These are phyloP conservation scores for Eurypyga helias DNA, from an alignment of 2,113 vertebrate species.

Conservation along the genomic window DNA sequence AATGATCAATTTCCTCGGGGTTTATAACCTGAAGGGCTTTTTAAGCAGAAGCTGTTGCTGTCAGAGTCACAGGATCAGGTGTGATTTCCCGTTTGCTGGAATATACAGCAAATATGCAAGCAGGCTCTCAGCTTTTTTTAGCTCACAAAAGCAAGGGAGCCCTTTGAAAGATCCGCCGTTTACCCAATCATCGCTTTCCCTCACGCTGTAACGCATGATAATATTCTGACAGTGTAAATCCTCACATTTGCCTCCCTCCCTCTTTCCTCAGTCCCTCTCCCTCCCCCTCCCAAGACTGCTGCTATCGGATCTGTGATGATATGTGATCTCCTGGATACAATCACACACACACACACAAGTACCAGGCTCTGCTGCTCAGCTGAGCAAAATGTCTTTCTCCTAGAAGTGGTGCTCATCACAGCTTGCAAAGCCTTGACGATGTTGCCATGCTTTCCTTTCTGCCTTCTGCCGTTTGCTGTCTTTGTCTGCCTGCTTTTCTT, in stretches of 20 bases:
- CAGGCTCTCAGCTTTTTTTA: conserved; percentile 42
- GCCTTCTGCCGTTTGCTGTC: conserved; percentile 68
- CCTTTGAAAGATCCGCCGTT: conserved; percentile 34
- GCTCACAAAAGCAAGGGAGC: conserved; percentile 50
- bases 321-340: conserved; percentile 83
- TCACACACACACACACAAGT: conserved; percentile 50
- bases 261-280: background rate
- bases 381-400: conserved; percentile 64
- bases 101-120: background rate
- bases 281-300: conserved; percentile 73
- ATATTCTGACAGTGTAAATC: conserved; percentile 64
- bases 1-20: background rate
- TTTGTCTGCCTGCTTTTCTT: conserved; percentile 62
- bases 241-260: conserved; percentile 48
- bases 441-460: conserved; percentile 73
- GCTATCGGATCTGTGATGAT: conserved; percentile 83
- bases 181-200: conserved; percentile 26
- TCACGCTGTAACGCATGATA: background rate
- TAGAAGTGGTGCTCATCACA: conserved; percentile 58
- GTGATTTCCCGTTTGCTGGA: conserved; percentile 9
- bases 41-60: background rate
- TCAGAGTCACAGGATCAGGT: background rate
- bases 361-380: conserved; percentile 39
- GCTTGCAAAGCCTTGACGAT: conserved; percentile 73
- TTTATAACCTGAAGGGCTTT: background rate